A percentile compares a stretch with the other conserved stretches of the same genome.
Conservation (phyloP, 1,140 invertebrate species). For the Harlomillsia oculata region DNA sequence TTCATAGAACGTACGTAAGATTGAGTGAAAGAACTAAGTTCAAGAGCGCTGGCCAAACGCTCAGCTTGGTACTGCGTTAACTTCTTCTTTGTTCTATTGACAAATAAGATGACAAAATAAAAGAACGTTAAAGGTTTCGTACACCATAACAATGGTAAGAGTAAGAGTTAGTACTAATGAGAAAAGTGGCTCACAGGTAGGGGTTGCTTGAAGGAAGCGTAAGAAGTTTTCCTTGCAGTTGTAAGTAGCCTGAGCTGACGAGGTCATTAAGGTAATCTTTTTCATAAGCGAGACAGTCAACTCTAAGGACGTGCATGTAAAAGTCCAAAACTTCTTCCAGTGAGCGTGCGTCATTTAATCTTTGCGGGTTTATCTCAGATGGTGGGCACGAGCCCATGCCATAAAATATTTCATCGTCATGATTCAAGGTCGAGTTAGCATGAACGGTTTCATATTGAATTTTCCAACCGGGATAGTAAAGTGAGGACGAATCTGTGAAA, state of each 20-base stretch:
- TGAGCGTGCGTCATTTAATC: background rate
- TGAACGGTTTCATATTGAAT: background rate
- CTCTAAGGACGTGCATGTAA: background rate
- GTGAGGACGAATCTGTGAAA: background rate
- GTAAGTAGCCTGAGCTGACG: background rate
- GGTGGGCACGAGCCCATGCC: background rate
- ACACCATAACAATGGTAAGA: background rate
- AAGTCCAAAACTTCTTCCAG: background rate
- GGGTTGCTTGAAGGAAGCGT: background rate
- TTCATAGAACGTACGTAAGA: background rate
- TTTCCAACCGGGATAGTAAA: conserved; percentile 8
- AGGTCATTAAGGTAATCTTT: background rate
- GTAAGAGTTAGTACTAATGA: background rate
- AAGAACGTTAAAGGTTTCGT: no score
- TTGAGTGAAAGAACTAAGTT: background rate
- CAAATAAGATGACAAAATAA: background rate
- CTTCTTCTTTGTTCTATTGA: background rate
- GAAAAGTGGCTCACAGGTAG: background rate
- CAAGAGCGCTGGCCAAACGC: background rate
- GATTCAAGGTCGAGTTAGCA: background rate
- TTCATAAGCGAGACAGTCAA: background rate
- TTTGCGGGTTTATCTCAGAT: background rate
- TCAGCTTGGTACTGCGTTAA: background rate
- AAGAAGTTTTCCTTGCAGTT: background rate
- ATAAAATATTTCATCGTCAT: background rate